phyloP scores from a whole-genome alignment of 2,113 vertebrate genomes.

The Aegotheles bennettii region DNA sequence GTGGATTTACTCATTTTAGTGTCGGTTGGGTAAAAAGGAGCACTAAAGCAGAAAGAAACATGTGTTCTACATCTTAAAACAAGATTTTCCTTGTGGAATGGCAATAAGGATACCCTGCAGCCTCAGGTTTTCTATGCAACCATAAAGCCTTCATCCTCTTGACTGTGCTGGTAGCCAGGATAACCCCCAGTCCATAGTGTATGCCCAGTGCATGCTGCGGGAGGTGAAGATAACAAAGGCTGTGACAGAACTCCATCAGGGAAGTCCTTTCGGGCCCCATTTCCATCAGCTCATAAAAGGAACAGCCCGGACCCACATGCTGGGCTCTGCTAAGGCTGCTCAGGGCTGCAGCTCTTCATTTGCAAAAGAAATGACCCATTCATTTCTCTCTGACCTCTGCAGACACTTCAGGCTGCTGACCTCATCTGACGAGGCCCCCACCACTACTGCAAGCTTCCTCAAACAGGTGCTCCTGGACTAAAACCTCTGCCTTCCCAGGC shows the following conservation, averaged over 20 bases:
- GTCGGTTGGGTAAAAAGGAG: background rate
- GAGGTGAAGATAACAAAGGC: conserved; percentile 27
- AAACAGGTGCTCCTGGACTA: background rate
- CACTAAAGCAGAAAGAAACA: background rate
- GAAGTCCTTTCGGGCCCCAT: conserved; percentile 32
- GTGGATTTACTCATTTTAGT: background rate
- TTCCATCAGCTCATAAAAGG: conserved; percentile 48
- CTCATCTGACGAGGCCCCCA: background rate
- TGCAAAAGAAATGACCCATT: conserved; percentile 61
- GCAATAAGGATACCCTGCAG: background rate
- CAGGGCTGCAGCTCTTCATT: conserved; percentile 42
- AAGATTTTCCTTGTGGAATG: background rate
- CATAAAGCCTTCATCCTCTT: background rate
- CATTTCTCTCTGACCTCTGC: conserved; percentile 20
- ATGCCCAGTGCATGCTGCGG: background rate
- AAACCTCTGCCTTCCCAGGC: background rate
- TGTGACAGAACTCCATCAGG: conserved; percentile 11
- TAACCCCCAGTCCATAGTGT: background rate
- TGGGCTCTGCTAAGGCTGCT: conserved; percentile 40
- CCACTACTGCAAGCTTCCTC: background rate
- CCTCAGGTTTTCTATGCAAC: background rate
- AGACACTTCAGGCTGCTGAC: conserved; percentile 18
- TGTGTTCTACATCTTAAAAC: background rate
- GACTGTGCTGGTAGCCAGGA: background rate
- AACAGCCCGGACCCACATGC: conserved; percentile 52